Evolutionary conservation across 1,140 invertebrate genomes (phyloP).

Genomic region (Scaptomyza hsui): DNA sequence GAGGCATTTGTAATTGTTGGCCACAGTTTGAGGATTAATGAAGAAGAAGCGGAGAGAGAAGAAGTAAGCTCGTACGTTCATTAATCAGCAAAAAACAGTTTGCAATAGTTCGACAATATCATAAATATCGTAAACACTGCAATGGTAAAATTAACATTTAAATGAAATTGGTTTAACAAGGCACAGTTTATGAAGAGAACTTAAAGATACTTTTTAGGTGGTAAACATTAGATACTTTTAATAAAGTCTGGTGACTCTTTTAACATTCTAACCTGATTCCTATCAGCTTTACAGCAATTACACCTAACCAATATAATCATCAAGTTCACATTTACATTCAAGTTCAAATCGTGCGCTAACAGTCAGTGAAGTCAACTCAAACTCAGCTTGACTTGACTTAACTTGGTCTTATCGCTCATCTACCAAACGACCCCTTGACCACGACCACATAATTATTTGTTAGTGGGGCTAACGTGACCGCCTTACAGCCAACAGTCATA

Average conservation of each 20-base stretch:
- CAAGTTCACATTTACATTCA: slow-evolving; percentile 11
- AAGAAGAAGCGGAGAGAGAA: background rate
- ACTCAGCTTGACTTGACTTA: slow-evolving; percentile 5
- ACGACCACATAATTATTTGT: slow-evolving; percentile 23
- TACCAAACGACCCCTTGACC: slow-evolving; percentile 31
- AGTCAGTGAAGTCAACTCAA: background rate
- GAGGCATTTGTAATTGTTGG: slow-evolving; percentile 56
- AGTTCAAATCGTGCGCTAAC: slow-evolving; percentile 20
- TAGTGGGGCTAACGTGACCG: slow-evolving; percentile 52
- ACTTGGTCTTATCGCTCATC: slow-evolving; percentile 35
- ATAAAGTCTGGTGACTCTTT: slow-evolving; percentile 4
- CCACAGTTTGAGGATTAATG: background rate
- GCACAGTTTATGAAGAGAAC: background rate
- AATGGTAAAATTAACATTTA: background rate
- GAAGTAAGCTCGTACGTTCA: background rate
- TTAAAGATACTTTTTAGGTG: no score
- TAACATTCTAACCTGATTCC: background rate
- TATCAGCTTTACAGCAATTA: slow-evolving; percentile 34
- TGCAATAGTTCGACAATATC: background rate
- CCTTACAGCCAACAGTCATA: slow-evolving; percentile 49
- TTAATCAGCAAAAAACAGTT: slow-evolving; percentile 1
- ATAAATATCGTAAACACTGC: background rate
- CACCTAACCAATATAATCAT: slow-evolving; percentile 2
- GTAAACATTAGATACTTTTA: no score
- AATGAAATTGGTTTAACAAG: background rate